Base-by-base conservation (phyloP, 1,140 invertebrate genomes). In the Drosophila nigrodunni region DNA sequence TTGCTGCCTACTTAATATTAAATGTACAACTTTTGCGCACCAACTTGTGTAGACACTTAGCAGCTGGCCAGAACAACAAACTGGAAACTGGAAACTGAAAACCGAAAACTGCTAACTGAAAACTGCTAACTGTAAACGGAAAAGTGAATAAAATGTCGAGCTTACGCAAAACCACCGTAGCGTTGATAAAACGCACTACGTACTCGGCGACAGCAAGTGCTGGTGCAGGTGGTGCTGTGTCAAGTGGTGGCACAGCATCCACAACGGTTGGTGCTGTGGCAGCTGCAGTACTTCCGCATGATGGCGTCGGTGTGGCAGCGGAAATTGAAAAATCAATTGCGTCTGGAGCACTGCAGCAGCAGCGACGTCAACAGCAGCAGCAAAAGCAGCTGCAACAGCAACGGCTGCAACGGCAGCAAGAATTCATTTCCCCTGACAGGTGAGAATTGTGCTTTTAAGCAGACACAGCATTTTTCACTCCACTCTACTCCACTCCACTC, bases 261-360 rank as follows among this genome's bases (percentile, higher is more conserved):
- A 47, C 52, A 30, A 35, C 62, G 6, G 50, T 47, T 2, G 60
- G 18, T 6, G 46, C 30, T 18, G 41, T 47, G 2, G 70, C 58
- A 39, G 67, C 41, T 7, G 35, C 64, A 15, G 52, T 67, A 8
- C 50, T 80, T 43, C 75, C 81, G 43, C 74, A 47, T 54, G 64
- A 62, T 49, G 85, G 86, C 4, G 54, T 81, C 35, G 80, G 86
- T 50, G 79, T 90, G 75, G 77, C 81, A 52, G 72, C 66, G 78
- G 81, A 90, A 90, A 90, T 90, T 87, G 79, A 90, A 90, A 90
- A 87, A 82, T 87, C 87, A 80, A 81, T 86, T 72, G 83, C 74
- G 57, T 72, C 74, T 72, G 69, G 74, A 59, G 68, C 83, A 54
- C 34, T 77, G 77, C 78, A 90, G 50, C 78, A 69, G 67, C 71